Evolutionary conservation across 2,888 invertebrate species (phyloP).

Genomic region (Epicampocera succincta): DNA sequence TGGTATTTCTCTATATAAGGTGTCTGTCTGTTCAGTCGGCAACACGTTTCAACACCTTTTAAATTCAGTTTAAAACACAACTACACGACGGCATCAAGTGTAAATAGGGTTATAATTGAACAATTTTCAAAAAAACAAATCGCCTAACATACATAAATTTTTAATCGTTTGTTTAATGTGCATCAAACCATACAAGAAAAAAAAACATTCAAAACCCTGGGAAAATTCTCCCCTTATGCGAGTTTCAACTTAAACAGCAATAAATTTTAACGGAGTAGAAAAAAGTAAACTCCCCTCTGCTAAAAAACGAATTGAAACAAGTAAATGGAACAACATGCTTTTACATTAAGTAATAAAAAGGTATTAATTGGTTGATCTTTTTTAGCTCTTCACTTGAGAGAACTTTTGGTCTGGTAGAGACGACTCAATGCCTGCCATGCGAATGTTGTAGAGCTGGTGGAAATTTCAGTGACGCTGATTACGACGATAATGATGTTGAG

Average conservation of each 20-base stretch:
- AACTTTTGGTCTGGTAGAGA: background rate
- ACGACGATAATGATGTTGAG: slow-evolving; percentile 27
- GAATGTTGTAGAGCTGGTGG: slow-evolving; percentile 11
- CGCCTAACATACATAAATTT: background rate
- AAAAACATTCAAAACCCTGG: slow-evolving; percentile 23
- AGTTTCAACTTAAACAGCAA: slow-evolving; percentile 25
- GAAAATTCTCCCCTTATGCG: slow-evolving; percentile 48
- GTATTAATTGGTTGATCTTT: slow-evolving; percentile 64
- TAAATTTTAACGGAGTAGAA: slow-evolving; percentile 35
- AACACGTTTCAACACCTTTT: slow-evolving; percentile 43
- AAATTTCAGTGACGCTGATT: slow-evolving; percentile 27
- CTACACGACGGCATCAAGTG: slow-evolving; percentile 35
- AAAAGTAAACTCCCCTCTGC: slow-evolving; percentile 43
- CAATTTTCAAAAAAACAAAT: slow-evolving; percentile 26
- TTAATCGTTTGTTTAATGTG: background rate
- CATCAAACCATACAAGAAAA: background rate
- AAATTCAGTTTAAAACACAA: slow-evolving; percentile 1
- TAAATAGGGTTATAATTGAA: slow-evolving; percentile 34
- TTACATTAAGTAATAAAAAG: slow-evolving; percentile 62
- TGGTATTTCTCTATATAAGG: background rate
- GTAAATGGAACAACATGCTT: slow-evolving; percentile 40
- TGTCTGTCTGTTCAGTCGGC: slow-evolving; percentile 7
- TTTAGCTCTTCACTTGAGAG: background rate
- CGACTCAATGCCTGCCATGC: background rate
- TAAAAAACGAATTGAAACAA: slow-evolving; percentile 6